A percentile compares a stretch with the other conserved stretches of the same genome.
These are phyloP conservation scores for Galeruca laticollis DNA, from an alignment of 2,888 invertebrate species.

Conservation along the genomic window DNA sequence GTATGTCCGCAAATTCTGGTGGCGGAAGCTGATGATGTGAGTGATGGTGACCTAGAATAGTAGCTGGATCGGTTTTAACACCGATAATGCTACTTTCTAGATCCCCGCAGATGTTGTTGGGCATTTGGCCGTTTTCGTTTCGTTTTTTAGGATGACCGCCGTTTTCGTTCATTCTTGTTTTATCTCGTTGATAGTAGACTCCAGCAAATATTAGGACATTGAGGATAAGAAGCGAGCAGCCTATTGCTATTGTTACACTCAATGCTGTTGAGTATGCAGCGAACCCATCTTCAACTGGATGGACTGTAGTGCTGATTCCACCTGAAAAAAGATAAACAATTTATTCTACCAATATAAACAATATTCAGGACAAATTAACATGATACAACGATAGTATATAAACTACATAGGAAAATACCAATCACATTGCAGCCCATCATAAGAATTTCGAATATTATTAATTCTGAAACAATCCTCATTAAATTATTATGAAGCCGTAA, in stretches of 20 bases:
- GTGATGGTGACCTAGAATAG: constrained; percentile 81
- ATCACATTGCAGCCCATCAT: background rate
- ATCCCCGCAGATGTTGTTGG: constrained; percentile 90
- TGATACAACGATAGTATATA: too few species aligned
- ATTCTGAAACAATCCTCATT: too few species aligned
- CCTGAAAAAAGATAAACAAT: constrained; percentile 46
- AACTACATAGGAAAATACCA: background rate
- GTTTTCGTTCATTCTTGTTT: constrained; percentile 76
- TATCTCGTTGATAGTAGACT: constrained; percentile 92
- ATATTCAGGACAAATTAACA: too few species aligned
- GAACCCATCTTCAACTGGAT: constrained; percentile 84
- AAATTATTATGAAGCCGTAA: too few species aligned
- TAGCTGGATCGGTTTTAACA: constrained; percentile 74
- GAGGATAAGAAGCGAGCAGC: constrained; percentile 90
- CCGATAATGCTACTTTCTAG: constrained; percentile 72
- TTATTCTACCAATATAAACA: background rate
- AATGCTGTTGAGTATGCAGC: constrained; percentile 92
- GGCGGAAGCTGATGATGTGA: constrained; percentile 84
- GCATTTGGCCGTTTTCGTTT: constrained; percentile 89
- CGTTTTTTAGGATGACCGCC: constrained; percentile 76
- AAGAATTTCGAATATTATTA: too few species aligned
- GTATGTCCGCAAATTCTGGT: constrained; percentile 86
- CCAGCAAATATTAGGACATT: constrained; percentile 95
- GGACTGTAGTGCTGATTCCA: constrained; percentile 68
- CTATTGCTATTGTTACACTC: constrained; percentile 94